Evolutionary conservation across 2,113 vertebrate genomes (phyloP).

Genomic region (Taxidea taxus): DNA sequence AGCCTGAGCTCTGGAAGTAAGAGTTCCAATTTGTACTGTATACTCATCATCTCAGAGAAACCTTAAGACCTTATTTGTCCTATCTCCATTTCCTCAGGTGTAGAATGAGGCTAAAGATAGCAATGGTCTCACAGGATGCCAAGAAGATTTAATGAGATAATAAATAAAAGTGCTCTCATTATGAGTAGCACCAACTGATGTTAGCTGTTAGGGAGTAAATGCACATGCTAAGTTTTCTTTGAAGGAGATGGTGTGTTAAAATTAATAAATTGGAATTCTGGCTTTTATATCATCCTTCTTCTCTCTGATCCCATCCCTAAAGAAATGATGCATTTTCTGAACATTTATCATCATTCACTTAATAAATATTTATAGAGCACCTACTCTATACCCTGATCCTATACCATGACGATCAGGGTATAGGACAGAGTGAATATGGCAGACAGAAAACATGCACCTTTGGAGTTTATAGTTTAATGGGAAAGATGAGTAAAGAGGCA

Average conservation of each 20-base stretch:
- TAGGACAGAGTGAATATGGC: background rate
- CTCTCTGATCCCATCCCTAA: background rate
- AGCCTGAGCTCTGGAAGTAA: background rate
- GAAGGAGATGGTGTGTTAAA: background rate
- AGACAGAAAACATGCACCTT: background rate
- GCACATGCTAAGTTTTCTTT: background rate
- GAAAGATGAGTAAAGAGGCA: background rate
- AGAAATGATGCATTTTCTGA: background rate
- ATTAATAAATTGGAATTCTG: background rate
- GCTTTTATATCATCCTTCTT: background rate
- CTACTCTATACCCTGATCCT: too few species aligned
- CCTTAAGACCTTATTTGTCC: background rate
- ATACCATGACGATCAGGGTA: background rate
- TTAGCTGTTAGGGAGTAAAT: background rate
- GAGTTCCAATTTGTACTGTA: background rate
- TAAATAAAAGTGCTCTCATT: background rate
- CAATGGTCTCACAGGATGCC: background rate
- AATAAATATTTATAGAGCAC: background rate
- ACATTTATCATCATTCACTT: background rate
- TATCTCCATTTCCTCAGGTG: background rate
- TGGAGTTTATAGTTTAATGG: background rate
- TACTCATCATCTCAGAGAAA: background rate
- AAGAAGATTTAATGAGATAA: background rate
- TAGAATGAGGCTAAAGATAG: background rate
- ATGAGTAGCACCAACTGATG: background rate